These are phyloP conservation scores for Samia ricini DNA, from an alignment of 1,140 invertebrate species.

Conservation along the genomic window DNA sequence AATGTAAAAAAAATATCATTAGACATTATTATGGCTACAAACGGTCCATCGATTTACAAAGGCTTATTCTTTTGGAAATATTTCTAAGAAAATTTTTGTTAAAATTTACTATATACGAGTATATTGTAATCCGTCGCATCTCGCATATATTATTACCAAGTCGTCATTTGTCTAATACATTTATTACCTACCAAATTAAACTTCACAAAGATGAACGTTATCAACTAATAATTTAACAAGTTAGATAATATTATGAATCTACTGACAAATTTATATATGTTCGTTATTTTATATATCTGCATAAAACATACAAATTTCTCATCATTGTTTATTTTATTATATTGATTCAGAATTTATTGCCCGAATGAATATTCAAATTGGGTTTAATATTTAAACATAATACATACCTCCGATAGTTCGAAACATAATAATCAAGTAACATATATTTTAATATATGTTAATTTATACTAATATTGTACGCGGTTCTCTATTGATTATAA, in stretches of 20 bases:
- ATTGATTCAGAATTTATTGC: slow-evolving; percentile 1
- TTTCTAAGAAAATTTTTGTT: no score
- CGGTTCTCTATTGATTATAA: slow-evolving; percentile 20
- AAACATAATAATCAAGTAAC: slow-evolving; percentile 27
- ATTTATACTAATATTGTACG: slow-evolving; percentile 39
- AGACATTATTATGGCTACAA: no score
- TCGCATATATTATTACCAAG: no score
- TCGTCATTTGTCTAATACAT: no score
- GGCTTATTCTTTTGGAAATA: no score
- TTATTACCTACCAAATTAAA: not conserved
- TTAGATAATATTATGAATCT: not conserved
- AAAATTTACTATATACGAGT: no score
- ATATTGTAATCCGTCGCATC: no score
- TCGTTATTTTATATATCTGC: not conserved
- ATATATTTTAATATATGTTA: slow-evolving; percentile 39
- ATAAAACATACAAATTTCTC: not conserved
- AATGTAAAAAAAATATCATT: no score
- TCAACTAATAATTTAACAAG: not conserved
- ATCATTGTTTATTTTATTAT: slow-evolving; percentile 7
- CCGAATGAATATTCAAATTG: slow-evolving; percentile 21
- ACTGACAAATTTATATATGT: not conserved
- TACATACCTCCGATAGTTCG: slow-evolving; percentile 8
- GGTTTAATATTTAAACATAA: not conserved
- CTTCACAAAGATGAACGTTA: not conserved
- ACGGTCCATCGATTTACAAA: no score